Percentiles rank a stretch among this genome's conserved stretches.
Conservation (phyloP, 2,888 invertebrate genomes). For the Anthophora plumipes region DNA sequence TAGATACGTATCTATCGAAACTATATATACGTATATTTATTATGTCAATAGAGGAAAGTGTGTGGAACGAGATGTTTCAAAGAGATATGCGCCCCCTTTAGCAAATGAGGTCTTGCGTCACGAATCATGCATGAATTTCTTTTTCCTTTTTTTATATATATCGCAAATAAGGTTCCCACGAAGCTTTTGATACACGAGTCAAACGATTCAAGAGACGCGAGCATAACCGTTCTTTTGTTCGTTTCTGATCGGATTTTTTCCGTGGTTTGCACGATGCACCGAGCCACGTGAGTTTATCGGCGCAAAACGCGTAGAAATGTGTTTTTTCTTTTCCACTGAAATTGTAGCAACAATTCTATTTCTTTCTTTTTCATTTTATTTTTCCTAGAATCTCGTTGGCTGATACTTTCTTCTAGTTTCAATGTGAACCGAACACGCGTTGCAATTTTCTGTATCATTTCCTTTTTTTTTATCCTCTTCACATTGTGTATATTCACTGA, state of each 20-base stretch:
- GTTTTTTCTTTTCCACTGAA: not conserved
- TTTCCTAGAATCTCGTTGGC: not conserved
- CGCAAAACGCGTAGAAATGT: not conserved
- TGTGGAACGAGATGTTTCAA: constrained; percentile 44
- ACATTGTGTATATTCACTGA: no score
- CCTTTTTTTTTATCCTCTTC: not conserved
- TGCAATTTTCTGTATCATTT: not conserved
- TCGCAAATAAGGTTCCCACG: constrained; percentile 4
- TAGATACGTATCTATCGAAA: constrained; percentile 34
- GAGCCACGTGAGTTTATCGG: not conserved
- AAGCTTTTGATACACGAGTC: not conserved
- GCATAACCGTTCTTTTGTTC: constrained; percentile 10
- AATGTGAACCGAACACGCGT: not conserved
- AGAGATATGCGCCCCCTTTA: constrained; percentile 15
- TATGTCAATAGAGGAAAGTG: constrained; percentile 42
- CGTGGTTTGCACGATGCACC: constrained; percentile 30
- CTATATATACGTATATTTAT: constrained; percentile 10
- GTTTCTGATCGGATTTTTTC: constrained; percentile 3
- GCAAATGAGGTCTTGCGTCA: constrained; percentile 30
- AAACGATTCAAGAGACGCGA: not conserved
- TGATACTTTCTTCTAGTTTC: not conserved
- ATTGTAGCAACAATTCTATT: not conserved
- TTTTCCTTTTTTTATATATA: no score
- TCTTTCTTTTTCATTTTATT: not conserved
- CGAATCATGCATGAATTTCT: constrained; percentile 51